Evolutionary conservation across 2,888 invertebrate species (phyloP).

Genomic region (Emesis furor): DNA sequence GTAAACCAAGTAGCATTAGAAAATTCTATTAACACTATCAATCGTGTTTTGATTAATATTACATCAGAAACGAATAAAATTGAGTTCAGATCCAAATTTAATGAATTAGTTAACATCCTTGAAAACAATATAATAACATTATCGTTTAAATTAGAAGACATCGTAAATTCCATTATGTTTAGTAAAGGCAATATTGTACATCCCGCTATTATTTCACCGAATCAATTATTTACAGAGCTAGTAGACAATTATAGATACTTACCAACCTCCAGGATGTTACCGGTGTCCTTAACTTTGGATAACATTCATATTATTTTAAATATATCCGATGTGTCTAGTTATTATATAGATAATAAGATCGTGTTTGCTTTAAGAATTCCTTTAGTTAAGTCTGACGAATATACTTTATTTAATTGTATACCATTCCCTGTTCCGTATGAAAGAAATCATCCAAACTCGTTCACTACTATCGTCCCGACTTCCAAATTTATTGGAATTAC

Average conservation of each 20-base stretch:
- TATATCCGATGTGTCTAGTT: conserved; percentile 50
- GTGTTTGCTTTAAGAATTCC: background rate
- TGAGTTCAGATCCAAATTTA: conserved; percentile 25
- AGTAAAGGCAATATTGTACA: conserved; percentile 66
- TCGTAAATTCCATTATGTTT: conserved; percentile 59
- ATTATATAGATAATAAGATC: conserved; percentile 43
- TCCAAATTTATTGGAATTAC: background rate
- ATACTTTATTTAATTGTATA: background rate
- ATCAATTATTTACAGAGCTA: conserved; percentile 66
- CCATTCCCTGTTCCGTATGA: background rate
- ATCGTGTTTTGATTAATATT: conserved; percentile 18
- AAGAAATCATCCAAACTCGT: background rate
- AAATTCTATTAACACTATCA: conserved; percentile 38
- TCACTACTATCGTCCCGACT: background rate
- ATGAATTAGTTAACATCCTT: conserved; percentile 42
- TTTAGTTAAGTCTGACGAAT: background rate
- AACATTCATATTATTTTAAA: conserved; percentile 46
- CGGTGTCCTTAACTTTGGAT: conserved; percentile 50
- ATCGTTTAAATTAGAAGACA: conserved; percentile 52
- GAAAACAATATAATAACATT: conserved; percentile 44
- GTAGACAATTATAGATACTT: conserved; percentile 60
- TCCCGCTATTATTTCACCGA: conserved; percentile 67
- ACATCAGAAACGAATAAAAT: conserved; percentile 4
- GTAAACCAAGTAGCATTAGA: conserved; percentile 40
- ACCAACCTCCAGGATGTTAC: conserved; percentile 44